These are phyloP conservation scores for Cephus nigrinus DNA, from an alignment of 2,888 invertebrate species.

Conservation along the genomic window DNA sequence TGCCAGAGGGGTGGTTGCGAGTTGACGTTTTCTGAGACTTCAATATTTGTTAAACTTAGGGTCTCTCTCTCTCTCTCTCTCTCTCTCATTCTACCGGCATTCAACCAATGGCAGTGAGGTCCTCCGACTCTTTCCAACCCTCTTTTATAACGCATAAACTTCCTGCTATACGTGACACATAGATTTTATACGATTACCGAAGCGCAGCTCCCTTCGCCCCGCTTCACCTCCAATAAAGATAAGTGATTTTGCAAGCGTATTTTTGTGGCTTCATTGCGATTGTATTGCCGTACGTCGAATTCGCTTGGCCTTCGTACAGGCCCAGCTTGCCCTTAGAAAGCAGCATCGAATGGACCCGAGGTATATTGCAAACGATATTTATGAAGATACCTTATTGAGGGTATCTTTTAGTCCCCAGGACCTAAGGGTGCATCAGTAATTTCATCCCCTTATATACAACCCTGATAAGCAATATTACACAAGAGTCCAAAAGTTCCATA, in stretches of 20 bases:
- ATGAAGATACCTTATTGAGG: conserved; percentile 18
- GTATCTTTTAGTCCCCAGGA: conserved; percentile 15
- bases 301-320: not conserved
- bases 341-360: not conserved
- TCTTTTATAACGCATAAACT: conserved; percentile 57
- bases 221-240: conserved; percentile 38
- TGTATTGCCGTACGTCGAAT: conserved; percentile 24
- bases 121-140: conserved; percentile 16
- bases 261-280: conserved; percentile 52
- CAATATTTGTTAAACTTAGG: conserved; percentile 55
- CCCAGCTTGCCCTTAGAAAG: not conserved
- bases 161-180: conserved; percentile 45
- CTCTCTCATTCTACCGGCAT: not conserved
- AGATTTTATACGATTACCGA: conserved; percentile 54
- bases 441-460: not conserved
- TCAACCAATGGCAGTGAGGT: not conserved
- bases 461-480: not conserved
- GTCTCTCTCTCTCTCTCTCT: conserved; percentile 21
- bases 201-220: conserved; percentile 35
- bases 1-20: conserved; percentile 14
- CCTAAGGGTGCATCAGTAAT: conserved; percentile 19
- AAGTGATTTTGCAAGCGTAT: conserved; percentile 59
- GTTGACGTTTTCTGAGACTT: conserved; percentile 49
- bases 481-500: not conserved
- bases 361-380: conserved; percentile 5